phyloP scores from a whole-genome alignment of 2,888 invertebrate genomes.

The Acronicta leporina region DNA sequence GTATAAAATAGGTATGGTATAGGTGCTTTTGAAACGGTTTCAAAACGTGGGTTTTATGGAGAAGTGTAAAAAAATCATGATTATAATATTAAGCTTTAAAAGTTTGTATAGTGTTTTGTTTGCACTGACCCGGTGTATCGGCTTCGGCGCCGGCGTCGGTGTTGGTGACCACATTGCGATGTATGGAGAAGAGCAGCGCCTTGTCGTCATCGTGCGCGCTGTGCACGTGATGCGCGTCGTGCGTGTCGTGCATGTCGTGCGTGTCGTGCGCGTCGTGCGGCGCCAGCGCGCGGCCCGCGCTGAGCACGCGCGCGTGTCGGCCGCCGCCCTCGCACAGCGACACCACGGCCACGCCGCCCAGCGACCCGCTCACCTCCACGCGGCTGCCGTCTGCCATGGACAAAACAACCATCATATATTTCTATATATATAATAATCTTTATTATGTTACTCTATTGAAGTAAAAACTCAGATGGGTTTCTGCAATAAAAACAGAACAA shows the following conservation, averaged over 20 bases:
- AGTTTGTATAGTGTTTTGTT: no score
- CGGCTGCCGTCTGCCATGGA: conserved; percentile 77
- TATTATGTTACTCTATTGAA: no score
- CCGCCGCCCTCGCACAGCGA: conserved; percentile 96
- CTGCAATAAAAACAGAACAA: no score
- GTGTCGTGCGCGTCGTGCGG: conserved; percentile 90
- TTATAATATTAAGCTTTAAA: no score
- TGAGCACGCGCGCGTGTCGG: conserved; percentile 95
- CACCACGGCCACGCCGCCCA: conserved; percentile 97
- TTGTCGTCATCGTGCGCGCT: conserved; percentile 87
- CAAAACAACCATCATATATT: no score
- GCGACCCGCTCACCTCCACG: conserved; percentile 94
- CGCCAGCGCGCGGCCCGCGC: conserved; percentile 94
- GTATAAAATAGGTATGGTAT: no score
- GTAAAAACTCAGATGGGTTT: no score
- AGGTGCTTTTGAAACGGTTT: no score
- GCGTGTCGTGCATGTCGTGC: conserved; percentile 93
- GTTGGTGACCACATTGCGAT: conserved; percentile 60
- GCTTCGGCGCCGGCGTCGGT: conserved; percentile 54
- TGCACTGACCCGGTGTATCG: conserved; percentile 64
- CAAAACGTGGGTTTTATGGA: no score
- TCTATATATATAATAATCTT: no score
- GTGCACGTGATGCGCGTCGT: conserved; percentile 94
- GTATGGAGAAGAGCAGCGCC: conserved; percentile 75
- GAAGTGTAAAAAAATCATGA: no score